These are phyloP conservation scores for Junonia oenone DNA, from an alignment of 2,888 invertebrate genomes.

Conservation along the genomic window DNA sequence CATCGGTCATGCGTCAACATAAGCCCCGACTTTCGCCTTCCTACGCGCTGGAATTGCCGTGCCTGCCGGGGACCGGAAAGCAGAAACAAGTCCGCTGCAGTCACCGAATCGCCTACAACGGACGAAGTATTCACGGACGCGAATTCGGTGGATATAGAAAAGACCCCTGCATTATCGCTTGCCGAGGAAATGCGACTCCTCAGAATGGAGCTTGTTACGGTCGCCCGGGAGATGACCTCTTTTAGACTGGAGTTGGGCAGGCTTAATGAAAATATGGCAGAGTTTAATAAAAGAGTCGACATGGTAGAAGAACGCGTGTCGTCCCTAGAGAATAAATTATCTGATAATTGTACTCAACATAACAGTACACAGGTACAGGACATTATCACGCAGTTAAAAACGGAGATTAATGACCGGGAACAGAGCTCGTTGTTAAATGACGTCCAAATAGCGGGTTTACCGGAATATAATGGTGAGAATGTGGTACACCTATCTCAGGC, in stretches of 20 bases:
- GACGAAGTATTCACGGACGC: neutral
- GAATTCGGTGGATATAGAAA: neutral
- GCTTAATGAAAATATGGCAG: neutral
- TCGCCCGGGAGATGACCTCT: slow-evolving; percentile 1
- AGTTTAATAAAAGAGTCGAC: neutral
- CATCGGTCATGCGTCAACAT: neutral
- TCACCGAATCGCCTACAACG: neutral
- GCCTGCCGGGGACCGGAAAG: neutral
- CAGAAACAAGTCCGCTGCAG: neutral
- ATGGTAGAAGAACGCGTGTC: neutral
- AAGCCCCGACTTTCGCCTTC: slow-evolving; percentile 1
- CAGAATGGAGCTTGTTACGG: neutral
- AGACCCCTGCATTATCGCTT: neutral
- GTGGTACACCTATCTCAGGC: neutral
- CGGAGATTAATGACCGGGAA: neutral
- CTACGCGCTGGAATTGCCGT: slow-evolving; percentile 1
- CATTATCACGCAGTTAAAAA: neutral
- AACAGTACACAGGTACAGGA: too few relatives aligned
- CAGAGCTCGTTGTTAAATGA: neutral
- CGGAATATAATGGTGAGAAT: neutral
- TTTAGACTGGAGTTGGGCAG: neutral
- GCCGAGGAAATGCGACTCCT: neutral
- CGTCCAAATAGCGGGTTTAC: neutral
- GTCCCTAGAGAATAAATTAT: too few relatives aligned
- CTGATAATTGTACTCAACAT: too few relatives aligned